Evolutionary conservation across 2,113 vertebrate species (phyloP).

Genomic region (Tychaedon coryphoeus): DNA sequence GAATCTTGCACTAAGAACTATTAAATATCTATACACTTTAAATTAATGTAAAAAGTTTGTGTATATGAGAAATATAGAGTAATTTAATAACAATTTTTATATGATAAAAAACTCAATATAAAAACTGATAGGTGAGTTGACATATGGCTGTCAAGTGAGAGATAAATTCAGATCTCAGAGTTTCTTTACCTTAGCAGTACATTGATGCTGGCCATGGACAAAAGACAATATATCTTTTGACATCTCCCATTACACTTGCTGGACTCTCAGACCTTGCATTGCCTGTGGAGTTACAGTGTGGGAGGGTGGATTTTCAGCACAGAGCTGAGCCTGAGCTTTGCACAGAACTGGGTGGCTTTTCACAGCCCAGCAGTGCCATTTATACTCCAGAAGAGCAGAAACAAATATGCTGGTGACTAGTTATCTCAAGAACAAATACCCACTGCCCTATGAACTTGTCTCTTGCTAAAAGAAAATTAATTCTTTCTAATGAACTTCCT

Average conservation of each 20-base stretch:
- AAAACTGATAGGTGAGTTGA: background rate
- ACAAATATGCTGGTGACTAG: background rate
- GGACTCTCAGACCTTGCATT: background rate
- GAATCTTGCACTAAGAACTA: background rate
- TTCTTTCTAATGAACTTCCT: background rate
- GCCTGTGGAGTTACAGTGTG: background rate
- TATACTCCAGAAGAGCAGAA: background rate
- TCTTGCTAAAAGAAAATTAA: background rate
- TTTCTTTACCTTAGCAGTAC: background rate
- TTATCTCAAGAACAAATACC: background rate
- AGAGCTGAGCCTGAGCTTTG: background rate
- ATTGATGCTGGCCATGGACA: background rate
- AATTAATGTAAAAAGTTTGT: background rate
- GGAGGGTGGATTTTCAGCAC: background rate
- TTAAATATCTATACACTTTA: background rate
- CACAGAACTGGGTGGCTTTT: background rate
- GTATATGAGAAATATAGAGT: background rate
- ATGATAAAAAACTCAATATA: background rate
- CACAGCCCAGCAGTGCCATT: background rate
- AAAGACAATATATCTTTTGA: background rate
- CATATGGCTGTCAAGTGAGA: background rate
- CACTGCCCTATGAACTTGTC: background rate
- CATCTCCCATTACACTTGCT: background rate
- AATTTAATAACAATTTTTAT: background rate
- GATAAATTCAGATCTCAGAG: background rate